phyloP scores from a whole-genome alignment of 2,888 invertebrate genomes.

The Apodemia zela region DNA sequence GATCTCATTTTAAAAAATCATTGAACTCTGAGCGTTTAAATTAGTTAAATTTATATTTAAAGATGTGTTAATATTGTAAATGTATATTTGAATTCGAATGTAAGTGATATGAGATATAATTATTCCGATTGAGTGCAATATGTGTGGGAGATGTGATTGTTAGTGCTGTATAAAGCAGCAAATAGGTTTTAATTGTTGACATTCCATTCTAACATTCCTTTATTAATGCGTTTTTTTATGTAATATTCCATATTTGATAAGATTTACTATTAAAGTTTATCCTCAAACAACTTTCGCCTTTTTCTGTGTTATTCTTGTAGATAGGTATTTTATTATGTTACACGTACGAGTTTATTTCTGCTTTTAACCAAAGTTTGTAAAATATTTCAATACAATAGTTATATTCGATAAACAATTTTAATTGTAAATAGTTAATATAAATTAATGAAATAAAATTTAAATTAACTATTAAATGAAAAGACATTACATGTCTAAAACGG shows the following conservation, averaged over 20 bases:
- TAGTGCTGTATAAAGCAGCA: slow-evolving; percentile 52
- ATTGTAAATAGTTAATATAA: slow-evolving; percentile 75
- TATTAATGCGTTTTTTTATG: slow-evolving; percentile 43
- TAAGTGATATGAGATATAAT: slow-evolving; percentile 69
- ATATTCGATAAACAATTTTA: slow-evolving; percentile 76
- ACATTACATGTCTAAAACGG: slow-evolving; percentile 74
- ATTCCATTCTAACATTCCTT: slow-evolving; percentile 65
- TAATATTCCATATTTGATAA: slow-evolving; percentile 40
- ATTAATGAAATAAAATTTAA: slow-evolving; percentile 61
- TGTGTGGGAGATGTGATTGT: slow-evolving; percentile 74
- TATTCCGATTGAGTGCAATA: slow-evolving; percentile 78
- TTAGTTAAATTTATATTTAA: slow-evolving; percentile 78
- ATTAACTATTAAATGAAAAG: slow-evolving; percentile 59
- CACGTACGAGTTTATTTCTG: slow-evolving; percentile 68
- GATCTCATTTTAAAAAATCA: slow-evolving; percentile 17
- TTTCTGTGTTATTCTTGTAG: slow-evolving; percentile 54
- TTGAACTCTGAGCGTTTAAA: slow-evolving; percentile 30
- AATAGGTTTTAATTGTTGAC: slow-evolving; percentile 36
- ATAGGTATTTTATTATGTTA: slow-evolving; percentile 53
- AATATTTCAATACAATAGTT: slow-evolving; percentile 76
- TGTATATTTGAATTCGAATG: slow-evolving; percentile 67
- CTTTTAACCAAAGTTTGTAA: slow-evolving; percentile 80
- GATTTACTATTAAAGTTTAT: slow-evolving; percentile 35
- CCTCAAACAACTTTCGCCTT: slow-evolving; percentile 37
- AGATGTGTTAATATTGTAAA: slow-evolving; percentile 78